These are phyloP conservation scores for Spondyliosoma cantharus DNA, from an alignment of 2,797 vertebrate genomes.

Conservation along the genomic window DNA sequence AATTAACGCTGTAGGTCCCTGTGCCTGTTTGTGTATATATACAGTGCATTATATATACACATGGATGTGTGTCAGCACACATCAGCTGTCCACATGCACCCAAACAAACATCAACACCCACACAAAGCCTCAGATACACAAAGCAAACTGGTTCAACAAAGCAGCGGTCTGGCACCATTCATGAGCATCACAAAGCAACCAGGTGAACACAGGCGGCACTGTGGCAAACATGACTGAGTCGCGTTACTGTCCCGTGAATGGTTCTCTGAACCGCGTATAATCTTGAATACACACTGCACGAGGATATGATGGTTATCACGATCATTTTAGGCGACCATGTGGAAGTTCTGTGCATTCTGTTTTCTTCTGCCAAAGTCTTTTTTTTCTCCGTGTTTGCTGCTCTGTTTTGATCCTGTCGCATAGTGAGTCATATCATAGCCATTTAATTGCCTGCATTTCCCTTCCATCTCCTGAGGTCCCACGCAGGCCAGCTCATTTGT, in stretches of 20 bases:
- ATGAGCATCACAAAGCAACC: constrained; percentile 60
- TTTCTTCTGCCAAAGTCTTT: not conserved
- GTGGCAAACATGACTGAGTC: constrained; percentile 12
- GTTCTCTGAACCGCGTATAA: not conserved
- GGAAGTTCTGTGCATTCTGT: not conserved
- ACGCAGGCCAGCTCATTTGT: constrained; percentile 27
- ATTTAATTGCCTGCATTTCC: constrained; percentile 33
- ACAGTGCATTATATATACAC: not conserved
- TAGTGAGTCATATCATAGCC: constrained; percentile 28
- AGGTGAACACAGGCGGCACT: constrained; percentile 52
- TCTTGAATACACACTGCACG: constrained; percentile 23
- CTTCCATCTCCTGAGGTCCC: constrained; percentile 43
- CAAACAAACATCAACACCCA: constrained; percentile 45
- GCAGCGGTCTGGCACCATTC: constrained; percentile 47
- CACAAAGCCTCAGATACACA: constrained; percentile 58
- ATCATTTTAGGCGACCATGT: not conserved
- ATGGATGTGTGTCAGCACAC: constrained; percentile 12
- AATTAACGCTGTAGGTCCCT: constrained; percentile 28
- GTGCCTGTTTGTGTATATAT: constrained; percentile 15
- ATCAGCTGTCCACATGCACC: constrained; percentile 38
- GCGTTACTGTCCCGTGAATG: constrained; percentile 18
- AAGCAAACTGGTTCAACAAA: constrained; percentile 65
- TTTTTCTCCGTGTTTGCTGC: not conserved
- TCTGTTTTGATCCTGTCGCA: constrained; percentile 9
- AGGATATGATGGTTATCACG: not conserved